phyloP scores from a whole-genome alignment of 2,888 invertebrate species.

The Caenorhabditis sp. region DNA sequence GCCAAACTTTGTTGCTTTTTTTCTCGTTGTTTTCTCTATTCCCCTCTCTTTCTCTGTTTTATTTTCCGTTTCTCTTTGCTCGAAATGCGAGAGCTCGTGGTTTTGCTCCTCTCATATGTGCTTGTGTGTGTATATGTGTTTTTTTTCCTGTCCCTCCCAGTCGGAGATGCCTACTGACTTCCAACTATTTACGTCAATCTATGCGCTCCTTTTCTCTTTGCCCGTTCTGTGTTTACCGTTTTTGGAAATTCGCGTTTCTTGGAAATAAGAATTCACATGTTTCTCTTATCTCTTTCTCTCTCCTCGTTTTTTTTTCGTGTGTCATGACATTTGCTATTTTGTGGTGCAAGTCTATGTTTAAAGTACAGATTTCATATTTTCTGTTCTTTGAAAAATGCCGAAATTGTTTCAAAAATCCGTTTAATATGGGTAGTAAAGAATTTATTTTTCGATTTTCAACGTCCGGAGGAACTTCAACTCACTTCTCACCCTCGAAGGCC shows the following conservation, averaged over 20 bases:
- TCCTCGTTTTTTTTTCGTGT: too few species aligned
- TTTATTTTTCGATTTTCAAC: too few species aligned
- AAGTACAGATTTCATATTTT: neutral
- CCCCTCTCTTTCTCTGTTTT: neutral
- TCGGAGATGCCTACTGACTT: neutral
- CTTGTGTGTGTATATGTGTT: neutral
- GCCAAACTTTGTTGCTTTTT: neutral
- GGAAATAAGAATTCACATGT: too few species aligned
- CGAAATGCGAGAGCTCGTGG: neutral
- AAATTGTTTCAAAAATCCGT: too few species aligned
- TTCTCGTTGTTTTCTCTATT: neutral
- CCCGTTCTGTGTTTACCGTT: too few species aligned
- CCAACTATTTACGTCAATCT: neutral
- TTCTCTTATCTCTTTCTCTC: too few species aligned
- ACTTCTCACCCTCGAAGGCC: too few species aligned
- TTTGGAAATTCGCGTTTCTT: too few species aligned
- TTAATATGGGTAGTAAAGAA: too few species aligned
- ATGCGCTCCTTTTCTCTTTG: too few species aligned
- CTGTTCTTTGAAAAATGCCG: neutral
- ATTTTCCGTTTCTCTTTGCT: constrained; percentile 1
- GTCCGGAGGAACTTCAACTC: too few species aligned
- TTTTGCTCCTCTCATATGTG: neutral
- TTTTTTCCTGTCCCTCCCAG: neutral
- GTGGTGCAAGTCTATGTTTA: neutral
- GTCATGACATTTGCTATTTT: too few species aligned